Percentiles rank a stretch among this genome's conserved stretches.
Conservation (phyloP, 2,888 invertebrate species). For the Laothoe populi region DNA sequence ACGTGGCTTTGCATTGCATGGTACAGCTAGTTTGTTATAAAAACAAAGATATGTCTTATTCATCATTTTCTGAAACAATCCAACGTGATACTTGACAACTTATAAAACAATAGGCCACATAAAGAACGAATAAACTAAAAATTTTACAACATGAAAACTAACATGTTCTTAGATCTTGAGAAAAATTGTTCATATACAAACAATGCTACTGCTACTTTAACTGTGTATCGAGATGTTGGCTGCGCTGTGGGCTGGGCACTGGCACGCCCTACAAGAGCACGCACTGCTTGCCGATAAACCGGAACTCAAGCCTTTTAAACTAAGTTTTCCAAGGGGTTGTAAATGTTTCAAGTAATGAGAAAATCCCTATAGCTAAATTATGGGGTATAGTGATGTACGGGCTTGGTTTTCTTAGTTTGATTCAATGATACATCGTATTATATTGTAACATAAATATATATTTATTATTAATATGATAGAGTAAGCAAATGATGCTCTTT, state of each 20-base stretch:
- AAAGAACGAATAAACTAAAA: too few relatives aligned
- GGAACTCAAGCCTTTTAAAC: conserved; percentile 38
- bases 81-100: too few relatives aligned
- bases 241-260: conserved; percentile 38
- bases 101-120: too few relatives aligned
- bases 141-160: too few relatives aligned
- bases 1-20: too few relatives aligned
- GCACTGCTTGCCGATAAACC: conserved; percentile 48
- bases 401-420: not conserved
- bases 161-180: too few relatives aligned
- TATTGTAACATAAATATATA: not conserved
- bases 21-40: too few relatives aligned
- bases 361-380: conserved; percentile 15
- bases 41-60: too few relatives aligned
- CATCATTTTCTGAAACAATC: too few relatives aligned
- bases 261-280: conserved; percentile 50
- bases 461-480: too few relatives aligned
- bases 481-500: too few relatives aligned
- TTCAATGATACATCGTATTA: not conserved
- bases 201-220: not conserved
- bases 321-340: conserved; percentile 2
- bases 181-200: not conserved
- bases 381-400: not conserved
- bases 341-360: conserved; percentile 10
- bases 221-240: not conserved